Base-by-base conservation (phyloP, 2,888 invertebrate species). In the Exephanes ischioxanthus region DNA sequence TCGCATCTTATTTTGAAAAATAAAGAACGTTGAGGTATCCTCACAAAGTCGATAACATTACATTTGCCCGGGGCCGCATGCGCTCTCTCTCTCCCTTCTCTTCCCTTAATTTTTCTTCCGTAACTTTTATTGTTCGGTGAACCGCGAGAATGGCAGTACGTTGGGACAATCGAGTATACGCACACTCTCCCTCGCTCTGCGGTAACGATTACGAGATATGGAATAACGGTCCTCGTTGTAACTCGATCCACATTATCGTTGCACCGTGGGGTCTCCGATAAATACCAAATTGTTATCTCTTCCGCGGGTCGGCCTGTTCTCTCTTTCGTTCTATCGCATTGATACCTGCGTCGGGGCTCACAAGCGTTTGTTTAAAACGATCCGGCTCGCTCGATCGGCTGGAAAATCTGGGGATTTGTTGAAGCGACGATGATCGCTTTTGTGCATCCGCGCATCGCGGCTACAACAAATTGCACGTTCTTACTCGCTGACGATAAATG, bases 391-490 rank as follows among this genome's bases (percentile, higher is more conserved):
- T 72, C 77, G 77, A 83, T 85, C 85, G 83, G 30, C 83, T 83
- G 83, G 68, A 83, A 85, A 87, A 83, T 83, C 73, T 80, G 77
- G 48, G 55, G 70, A 75, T 80, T 80, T 72, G 80, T n/a, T 71
- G 73, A 70, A 77, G 77, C 77, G 80, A 41, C 61, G 83, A 83
- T 53, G 67, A 81, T 77, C 71, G 76, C 82, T 67, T 79, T 82
- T 80, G 76, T 80, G 73, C 67, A 77, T 75, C 16, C 66, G 53
- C 71, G 26, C 16, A n/a, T 26, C 30, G 41, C 11, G 61, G 11
- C 26, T 26, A 26, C 58, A 58, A 58, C 58, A 58, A 58, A 58
- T 58, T 58, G 11, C 16, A 30, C 30, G 26, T 26, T 55, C 68
- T 51, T 58, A 53, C 22, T 80, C 53, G 22, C 9, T 26, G 77